These are phyloP conservation scores for Zhengitettix transpicula DNA, from an alignment of 2,888 invertebrate genomes.

Conservation along the genomic window DNA sequence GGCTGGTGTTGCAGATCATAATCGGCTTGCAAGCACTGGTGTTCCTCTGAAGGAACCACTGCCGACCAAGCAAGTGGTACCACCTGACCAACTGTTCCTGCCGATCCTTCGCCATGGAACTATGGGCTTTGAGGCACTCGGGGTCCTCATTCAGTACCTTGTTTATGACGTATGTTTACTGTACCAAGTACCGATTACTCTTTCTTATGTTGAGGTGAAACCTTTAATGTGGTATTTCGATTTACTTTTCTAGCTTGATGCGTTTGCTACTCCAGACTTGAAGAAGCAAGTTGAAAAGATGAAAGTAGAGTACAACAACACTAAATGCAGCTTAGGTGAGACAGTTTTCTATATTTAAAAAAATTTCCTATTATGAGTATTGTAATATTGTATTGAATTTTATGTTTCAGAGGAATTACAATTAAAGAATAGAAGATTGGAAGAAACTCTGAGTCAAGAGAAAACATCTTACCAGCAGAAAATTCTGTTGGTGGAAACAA, in stretches of 20 bases:
- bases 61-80: slow-evolving; percentile 26
- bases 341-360: neutral
- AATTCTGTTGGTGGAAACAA: slow-evolving; percentile 19
- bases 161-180: slow-evolving; percentile 23
- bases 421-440: slow-evolving; percentile 22
- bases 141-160: slow-evolving; percentile 25
- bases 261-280: slow-evolving; percentile 37
- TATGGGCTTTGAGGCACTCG: slow-evolving; percentile 27
- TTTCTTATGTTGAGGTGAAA: neutral
- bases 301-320: slow-evolving; percentile 26
- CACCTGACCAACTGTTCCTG: slow-evolving; percentile 10
- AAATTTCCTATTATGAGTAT: neutral
- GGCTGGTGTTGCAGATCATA: slow-evolving; percentile 3
- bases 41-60: slow-evolving; percentile 15
- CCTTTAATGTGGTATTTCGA: neutral
- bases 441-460: slow-evolving; percentile 25
- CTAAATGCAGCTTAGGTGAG: slow-evolving; percentile 27
- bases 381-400: neutral
- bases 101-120: slow-evolving; percentile 18
- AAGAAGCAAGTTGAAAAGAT: slow-evolving; percentile 32
- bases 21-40: neutral
- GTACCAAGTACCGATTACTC: neutral
- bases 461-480: slow-evolving; percentile 18
- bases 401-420: slow-evolving; percentile 23
- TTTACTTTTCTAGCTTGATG: slow-evolving; percentile 35